Evolutionary conservation across 2,797 vertebrate genomes (phyloP).

Genomic region (Stomatorhinus walkeri): DNA sequence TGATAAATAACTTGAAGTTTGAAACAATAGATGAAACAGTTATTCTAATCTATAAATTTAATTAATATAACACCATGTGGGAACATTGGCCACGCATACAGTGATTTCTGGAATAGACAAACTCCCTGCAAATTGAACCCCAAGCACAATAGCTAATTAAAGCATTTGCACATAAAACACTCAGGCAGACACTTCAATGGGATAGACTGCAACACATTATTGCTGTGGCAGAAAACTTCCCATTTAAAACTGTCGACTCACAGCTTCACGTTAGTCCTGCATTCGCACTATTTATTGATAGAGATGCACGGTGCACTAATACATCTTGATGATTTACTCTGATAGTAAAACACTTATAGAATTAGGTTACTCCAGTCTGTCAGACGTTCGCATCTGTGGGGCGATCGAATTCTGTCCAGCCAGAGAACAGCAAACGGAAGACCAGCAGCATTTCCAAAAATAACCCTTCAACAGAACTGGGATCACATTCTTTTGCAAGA

Average conservation of each 20-base stretch:
- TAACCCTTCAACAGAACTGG: not conserved
- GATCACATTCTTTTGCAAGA: not conserved
- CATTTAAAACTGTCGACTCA: constrained; percentile 28
- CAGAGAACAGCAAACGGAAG: not conserved
- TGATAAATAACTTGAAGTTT: constrained; percentile 61
- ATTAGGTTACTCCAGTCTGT: constrained; percentile 27
- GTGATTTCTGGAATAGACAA: constrained; percentile 43
- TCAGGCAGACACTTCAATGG: constrained; percentile 28
- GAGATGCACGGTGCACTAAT: constrained; percentile 31
- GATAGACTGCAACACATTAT: constrained; percentile 32
- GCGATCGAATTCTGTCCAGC: not conserved
- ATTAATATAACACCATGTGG: constrained; percentile 67
- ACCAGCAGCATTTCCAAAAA: not conserved
- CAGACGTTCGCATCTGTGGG: constrained; percentile 9
- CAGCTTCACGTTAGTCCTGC: constrained; percentile 26
- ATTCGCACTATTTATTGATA: constrained; percentile 32
- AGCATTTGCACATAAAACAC: constrained; percentile 40
- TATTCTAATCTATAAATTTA: constrained; percentile 69
- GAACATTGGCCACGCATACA: constrained; percentile 42
- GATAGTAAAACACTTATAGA: constrained; percentile 30
- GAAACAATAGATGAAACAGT: constrained; percentile 57
- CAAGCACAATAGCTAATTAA: constrained; percentile 43
- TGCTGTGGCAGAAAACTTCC: constrained; percentile 26
- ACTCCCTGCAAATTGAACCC: constrained; percentile 39
- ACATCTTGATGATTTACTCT: constrained; percentile 28